phyloP scores from a whole-genome alignment of 2,888 invertebrate species.

The Mythimna ferrago region DNA sequence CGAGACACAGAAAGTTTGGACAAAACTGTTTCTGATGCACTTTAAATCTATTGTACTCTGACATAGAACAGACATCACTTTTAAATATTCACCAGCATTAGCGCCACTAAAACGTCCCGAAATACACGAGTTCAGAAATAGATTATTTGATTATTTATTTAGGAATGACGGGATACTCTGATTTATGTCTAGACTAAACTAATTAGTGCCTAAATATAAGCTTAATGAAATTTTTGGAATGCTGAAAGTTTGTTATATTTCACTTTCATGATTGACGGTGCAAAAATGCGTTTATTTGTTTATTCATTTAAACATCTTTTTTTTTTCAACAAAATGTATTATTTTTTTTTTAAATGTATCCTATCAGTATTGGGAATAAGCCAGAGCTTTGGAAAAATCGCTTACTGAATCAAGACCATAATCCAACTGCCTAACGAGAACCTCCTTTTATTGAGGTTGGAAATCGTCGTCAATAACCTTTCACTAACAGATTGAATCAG shows the following conservation, averaged over 20 bases:
- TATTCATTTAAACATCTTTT: too few relatives aligned
- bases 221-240: neutral
- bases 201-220: conserved; percentile 17
- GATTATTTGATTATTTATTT: conserved; percentile 35
- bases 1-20: too few relatives aligned
- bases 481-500: too few relatives aligned
- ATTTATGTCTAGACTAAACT: conserved; percentile 31
- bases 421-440: too few relatives aligned
- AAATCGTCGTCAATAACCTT: too few relatives aligned
- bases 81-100: conserved; percentile 39
- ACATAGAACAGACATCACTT: conserved; percentile 10
- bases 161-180: neutral
- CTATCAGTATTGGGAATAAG: too few relatives aligned
- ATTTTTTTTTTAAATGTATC: too few relatives aligned
- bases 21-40: neutral
- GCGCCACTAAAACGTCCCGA: conserved; percentile 16
- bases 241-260: neutral
- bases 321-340: too few relatives aligned
- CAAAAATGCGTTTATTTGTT: neutral
- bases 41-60: neutral
- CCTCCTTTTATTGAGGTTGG: too few relatives aligned
- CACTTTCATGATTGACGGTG: neutral
- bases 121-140: conserved; percentile 8
- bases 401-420: too few relatives aligned
- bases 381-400: too few relatives aligned